phyloP scores from a whole-genome alignment of 2,888 invertebrate genomes.

The Paralinhomoeus sp. region DNA sequence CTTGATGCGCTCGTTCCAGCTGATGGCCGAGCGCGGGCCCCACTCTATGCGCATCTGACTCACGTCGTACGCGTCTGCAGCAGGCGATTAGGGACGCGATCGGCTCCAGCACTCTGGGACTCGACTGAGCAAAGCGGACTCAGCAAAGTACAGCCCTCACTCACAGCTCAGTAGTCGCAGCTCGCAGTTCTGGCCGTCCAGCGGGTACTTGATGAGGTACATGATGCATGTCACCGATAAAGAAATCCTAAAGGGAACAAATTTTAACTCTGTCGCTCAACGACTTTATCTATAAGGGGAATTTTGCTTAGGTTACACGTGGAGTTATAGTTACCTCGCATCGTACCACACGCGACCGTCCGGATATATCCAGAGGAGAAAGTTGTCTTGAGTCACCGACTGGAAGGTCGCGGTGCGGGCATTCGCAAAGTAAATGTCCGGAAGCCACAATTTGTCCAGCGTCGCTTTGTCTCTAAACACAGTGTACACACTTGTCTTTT shows the following conservation, averaged over 20 bases:
- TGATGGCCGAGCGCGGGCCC: not conserved
- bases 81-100: too few species aligned
- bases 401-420: constrained; percentile 16
- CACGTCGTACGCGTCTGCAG: not conserved
- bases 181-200: constrained; percentile 92
- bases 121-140: too few species aligned
- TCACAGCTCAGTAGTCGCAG: constrained; percentile 97
- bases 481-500: too few species aligned
- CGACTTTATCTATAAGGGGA: too few species aligned
- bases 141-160: constrained; percentile 28
- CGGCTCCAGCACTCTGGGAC: too few species aligned
- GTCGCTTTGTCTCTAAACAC: constrained; percentile 9
- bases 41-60: not conserved
- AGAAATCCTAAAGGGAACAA: constrained; percentile 43
- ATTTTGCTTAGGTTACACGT: too few species aligned
- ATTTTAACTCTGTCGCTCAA: too few species aligned
- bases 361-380: not conserved
- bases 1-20: not conserved
- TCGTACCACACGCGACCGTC: not conserved
- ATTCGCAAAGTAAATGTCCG: constrained; percentile 17
- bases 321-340: not conserved
- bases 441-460: constrained; percentile 15
- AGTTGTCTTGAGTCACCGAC: constrained; percentile 5
- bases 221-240: constrained; percentile 97
- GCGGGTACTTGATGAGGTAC: constrained; percentile 92